These are phyloP conservation scores for Nemurella pictetii DNA, from an alignment of 2,888 invertebrate species.

Conservation along the genomic window DNA sequence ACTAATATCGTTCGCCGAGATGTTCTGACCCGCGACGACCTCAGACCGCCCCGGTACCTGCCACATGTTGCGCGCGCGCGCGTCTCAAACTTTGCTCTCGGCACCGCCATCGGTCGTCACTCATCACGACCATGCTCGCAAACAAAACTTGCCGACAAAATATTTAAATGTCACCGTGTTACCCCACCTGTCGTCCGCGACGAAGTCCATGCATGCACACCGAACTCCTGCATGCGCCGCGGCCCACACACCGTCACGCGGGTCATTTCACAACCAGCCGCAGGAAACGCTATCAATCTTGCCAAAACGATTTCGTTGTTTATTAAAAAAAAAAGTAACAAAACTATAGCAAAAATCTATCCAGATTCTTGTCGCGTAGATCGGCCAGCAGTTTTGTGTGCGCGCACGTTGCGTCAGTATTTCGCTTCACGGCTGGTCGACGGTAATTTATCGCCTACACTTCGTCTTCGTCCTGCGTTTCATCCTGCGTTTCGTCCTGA, in stretches of 20 bases:
- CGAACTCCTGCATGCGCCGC: not conserved
- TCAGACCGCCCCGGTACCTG: too few relatives aligned
- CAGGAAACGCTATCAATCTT: not conserved
- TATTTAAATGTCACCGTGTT: not conserved
- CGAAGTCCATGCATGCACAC: too few relatives aligned
- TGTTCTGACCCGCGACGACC: too few relatives aligned
- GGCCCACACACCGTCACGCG: not conserved
- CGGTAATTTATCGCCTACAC: conserved; percentile 5
- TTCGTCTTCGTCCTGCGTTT: not conserved
- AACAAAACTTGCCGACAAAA: not conserved
- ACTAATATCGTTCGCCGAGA: conserved; percentile 4
- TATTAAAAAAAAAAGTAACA: too few relatives aligned
- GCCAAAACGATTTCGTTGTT: not conserved
- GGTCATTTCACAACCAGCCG: not conserved
- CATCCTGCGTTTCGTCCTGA: not conserved
- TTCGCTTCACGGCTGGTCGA: not conserved
- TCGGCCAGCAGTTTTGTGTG: not conserved
- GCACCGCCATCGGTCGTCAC: not conserved
- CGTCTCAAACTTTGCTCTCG: not conserved
- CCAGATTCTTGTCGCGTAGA: conserved; percentile 6
- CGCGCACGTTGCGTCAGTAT: not conserved
- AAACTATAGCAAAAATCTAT: too few relatives aligned
- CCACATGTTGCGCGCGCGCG: conserved; percentile 14
- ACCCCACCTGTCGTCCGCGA: not conserved
- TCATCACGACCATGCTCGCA: too few relatives aligned